Evolutionary conservation across 2,797 vertebrate species (phyloP).

Genomic region (Hypotaenidia okinawae): DNA sequence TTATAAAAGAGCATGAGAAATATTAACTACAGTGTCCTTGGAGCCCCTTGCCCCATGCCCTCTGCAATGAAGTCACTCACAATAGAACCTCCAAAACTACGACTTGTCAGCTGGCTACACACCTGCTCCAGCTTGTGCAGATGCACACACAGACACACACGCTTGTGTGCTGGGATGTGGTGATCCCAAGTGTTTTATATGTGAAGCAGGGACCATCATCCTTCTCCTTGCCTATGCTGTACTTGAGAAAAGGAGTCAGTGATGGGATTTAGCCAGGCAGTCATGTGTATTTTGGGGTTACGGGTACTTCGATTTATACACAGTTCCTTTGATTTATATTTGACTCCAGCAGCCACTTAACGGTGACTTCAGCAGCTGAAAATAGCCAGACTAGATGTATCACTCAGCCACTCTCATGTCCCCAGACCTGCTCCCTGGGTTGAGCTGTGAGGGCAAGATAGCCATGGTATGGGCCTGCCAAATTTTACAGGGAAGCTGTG

Average conservation of each 20-base stretch:
- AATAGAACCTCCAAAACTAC: not conserved
- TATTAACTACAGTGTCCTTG: not conserved
- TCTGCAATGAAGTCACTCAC: not conserved
- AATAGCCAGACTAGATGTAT: not conserved
- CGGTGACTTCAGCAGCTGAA: constrained; percentile 54
- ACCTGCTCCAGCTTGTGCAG: not conserved
- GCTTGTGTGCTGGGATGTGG: not conserved
- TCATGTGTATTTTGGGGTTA: not conserved
- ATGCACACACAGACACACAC: too few species aligned
- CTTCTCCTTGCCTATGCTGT: not conserved
- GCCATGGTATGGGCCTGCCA: not conserved
- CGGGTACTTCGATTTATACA: not conserved
- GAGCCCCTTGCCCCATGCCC: not conserved
- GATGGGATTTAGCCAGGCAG: not conserved
- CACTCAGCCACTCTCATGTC: not conserved
- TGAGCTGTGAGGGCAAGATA: not conserved
- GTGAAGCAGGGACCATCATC: not conserved
- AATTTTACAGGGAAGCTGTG: not conserved
- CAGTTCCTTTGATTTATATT: not conserved
- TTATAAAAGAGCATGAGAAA: not conserved
- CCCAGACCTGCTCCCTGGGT: not conserved
- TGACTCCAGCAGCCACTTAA: constrained; percentile 8
- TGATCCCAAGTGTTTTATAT: not conserved
- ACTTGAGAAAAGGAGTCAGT: not conserved
- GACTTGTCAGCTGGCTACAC: not conserved